Conservation (phyloP, 2,888 invertebrate genomes). For the Laothoe populi region DNA sequence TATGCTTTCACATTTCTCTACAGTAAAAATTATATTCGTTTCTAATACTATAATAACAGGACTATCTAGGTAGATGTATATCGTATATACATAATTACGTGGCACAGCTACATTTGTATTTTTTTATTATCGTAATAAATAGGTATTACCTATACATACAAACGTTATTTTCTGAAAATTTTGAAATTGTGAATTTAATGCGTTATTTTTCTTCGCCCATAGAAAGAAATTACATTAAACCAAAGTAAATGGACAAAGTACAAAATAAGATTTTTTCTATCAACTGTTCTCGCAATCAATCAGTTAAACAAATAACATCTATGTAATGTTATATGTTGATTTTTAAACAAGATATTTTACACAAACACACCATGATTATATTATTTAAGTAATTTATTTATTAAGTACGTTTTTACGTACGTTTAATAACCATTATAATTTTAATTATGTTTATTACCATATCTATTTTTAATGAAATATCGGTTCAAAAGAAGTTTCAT, state of each 20-base stretch:
- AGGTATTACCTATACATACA: slow-evolving; percentile 22
- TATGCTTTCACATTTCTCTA: slow-evolving; percentile 65
- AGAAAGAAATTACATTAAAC: background rate
- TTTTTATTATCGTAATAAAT: slow-evolving; percentile 37
- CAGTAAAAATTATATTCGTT: slow-evolving; percentile 65
- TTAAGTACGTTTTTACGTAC: slow-evolving; percentile 41
- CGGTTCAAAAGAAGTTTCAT: slow-evolving; percentile 73
- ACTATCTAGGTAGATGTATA: slow-evolving; percentile 72
- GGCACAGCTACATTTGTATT: slow-evolving; percentile 74
- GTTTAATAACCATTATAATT: slow-evolving; percentile 62
- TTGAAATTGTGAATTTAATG: background rate
- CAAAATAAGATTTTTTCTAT: background rate
- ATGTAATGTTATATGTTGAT: background rate
- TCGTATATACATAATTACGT: slow-evolving; percentile 71
- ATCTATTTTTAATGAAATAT: slow-evolving; percentile 72
- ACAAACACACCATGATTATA: slow-evolving; percentile 14
- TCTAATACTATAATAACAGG: slow-evolving; percentile 75
- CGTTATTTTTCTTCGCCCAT: background rate
- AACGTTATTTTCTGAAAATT: background rate
- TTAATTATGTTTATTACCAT: slow-evolving; percentile 67
- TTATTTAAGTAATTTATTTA: slow-evolving; percentile 32
- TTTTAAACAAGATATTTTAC: slow-evolving; percentile 26
- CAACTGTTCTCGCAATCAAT: background rate
- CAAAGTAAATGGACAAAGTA: background rate
- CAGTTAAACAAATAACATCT: slow-evolving; percentile 1